Percentiles rank a stretch among this genome's conserved stretches.
Conservation (phyloP, 2,888 invertebrate species). For the Choreutis nemorana region DNA sequence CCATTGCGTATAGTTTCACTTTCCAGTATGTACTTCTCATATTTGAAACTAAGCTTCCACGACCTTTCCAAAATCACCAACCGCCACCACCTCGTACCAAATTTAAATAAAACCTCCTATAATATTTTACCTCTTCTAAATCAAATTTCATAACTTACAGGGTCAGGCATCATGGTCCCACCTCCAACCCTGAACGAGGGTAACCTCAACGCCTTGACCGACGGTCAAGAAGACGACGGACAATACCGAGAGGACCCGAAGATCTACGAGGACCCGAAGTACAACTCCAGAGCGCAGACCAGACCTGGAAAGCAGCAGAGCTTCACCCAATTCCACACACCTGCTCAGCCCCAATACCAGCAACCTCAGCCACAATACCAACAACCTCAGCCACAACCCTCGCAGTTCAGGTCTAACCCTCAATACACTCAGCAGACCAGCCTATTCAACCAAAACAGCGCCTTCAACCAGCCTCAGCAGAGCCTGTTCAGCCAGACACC, state of each 20-base stretch:
- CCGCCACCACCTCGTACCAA: too few species aligned
- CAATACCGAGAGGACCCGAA: constrained; percentile 86
- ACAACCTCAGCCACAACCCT: constrained; percentile 17
- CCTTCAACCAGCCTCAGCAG: constrained; percentile 24
- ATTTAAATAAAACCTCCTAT: too few species aligned
- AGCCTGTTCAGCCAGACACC: too few species aligned
- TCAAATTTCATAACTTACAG: too few species aligned
- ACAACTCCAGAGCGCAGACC: constrained; percentile 41
- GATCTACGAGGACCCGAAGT: constrained; percentile 77
- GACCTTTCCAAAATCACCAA: too few species aligned
- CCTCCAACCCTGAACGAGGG: constrained; percentile 76
- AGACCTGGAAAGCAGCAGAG: constrained; percentile 24
- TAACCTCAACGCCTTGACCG: constrained; percentile 56
- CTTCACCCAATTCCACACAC: constrained; percentile 31
- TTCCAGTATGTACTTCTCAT: too few species aligned
- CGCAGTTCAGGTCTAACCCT: constrained; percentile 19
- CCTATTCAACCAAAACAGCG: constrained; percentile 26
- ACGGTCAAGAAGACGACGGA: constrained; percentile 81
- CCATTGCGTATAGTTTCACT: too few species aligned
- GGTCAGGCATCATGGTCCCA: constrained; percentile 78
- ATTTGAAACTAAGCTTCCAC: too few species aligned
- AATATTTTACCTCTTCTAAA: not conserved
- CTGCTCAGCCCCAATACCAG: constrained; percentile 23
- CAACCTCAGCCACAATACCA: constrained; percentile 23
- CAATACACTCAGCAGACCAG: constrained; percentile 27